phyloP scores from a whole-genome alignment of 2,797 vertebrate genomes.

The Jordanella pulchra region DNA sequence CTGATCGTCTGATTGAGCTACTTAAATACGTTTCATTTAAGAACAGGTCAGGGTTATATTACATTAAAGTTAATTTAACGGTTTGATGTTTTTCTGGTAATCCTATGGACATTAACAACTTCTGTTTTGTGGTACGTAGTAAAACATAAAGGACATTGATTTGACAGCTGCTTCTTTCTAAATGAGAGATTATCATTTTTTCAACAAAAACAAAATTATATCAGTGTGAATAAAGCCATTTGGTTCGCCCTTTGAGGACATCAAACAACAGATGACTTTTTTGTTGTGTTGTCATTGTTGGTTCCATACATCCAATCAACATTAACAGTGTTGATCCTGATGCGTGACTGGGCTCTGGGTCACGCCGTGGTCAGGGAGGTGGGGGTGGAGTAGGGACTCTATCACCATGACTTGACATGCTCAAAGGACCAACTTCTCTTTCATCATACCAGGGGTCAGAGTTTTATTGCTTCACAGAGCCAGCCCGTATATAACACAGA shows the following conservation, averaged over 20 bases:
- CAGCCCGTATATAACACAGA: conserved; percentile 50
- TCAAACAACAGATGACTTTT: conserved; percentile 17
- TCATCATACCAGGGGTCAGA: conserved; percentile 78
- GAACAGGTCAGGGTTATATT: neutral
- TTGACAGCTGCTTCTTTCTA: no score
- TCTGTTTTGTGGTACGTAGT: no score
- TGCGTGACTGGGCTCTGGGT: conserved; percentile 52
- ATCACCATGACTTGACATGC: conserved; percentile 68
- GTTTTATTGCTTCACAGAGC: conserved; percentile 73
- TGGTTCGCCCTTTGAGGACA: neutral
- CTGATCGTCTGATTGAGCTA: neutral
- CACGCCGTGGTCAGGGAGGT: conserved; percentile 69
- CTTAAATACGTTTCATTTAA: neutral
- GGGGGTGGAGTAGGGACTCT: conserved; percentile 51
- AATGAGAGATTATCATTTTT: neutral
- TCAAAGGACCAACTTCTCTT: conserved; percentile 79
- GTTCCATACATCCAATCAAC: conserved; percentile 46
- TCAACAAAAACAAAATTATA: neutral
- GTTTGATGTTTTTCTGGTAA: neutral
- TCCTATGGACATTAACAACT: neutral
- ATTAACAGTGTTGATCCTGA: conserved; percentile 62
- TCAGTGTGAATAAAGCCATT: neutral
- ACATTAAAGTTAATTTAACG: neutral
- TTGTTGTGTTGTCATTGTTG: conserved; percentile 19
- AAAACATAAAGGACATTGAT: no score